A percentile compares a stretch with the other conserved stretches of the same genome.
phyloP scores from a whole-genome alignment of 64 coral and sea anemone species.

The Montipora capricornis region DNA sequence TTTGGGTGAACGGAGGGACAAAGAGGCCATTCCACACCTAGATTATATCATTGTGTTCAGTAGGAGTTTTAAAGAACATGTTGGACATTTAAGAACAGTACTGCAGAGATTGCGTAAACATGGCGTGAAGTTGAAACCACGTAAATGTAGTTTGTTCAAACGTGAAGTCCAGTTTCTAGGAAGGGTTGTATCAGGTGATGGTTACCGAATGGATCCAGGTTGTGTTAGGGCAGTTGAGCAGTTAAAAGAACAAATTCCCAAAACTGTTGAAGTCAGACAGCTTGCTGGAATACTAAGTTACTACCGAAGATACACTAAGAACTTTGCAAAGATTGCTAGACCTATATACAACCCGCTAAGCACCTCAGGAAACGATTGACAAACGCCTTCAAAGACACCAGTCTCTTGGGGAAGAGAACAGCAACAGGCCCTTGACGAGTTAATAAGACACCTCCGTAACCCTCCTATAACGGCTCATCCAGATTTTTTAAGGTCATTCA shows the following conservation, averaged over 20 bases:
- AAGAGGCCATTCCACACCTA: slow-evolving; percentile 61
- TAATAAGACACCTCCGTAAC: neutral
- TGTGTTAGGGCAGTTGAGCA: too few relatives aligned
- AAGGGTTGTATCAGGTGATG: neutral
- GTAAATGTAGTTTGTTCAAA: slow-evolving; percentile 55
- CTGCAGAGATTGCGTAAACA: slow-evolving; percentile 40
- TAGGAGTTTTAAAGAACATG: slow-evolving; percentile 57
- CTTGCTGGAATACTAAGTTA: too few relatives aligned
- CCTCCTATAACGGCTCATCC: neutral
- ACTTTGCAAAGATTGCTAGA: neutral
- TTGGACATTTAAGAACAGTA: slow-evolving; percentile 44
- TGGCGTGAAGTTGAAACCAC: slow-evolving; percentile 50
- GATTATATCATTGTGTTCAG: slow-evolving; percentile 63
- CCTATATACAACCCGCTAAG: slow-evolving; percentile 34
- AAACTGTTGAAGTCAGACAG: too few relatives aligned
- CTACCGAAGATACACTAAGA: too few relatives aligned
- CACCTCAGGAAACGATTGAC: neutral
- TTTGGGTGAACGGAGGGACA: slow-evolving; percentile 36
- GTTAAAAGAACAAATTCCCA: too few relatives aligned
- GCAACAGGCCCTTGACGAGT: neutral
- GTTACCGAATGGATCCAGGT: too few relatives aligned
- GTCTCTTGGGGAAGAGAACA: neutral
- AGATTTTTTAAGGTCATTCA: neutral
- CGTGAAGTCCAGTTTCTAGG: neutral
- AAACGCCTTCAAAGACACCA: neutral